Conservation (phyloP, 2,797 vertebrate genomes). For the Melanotaenia nigrans region DNA sequence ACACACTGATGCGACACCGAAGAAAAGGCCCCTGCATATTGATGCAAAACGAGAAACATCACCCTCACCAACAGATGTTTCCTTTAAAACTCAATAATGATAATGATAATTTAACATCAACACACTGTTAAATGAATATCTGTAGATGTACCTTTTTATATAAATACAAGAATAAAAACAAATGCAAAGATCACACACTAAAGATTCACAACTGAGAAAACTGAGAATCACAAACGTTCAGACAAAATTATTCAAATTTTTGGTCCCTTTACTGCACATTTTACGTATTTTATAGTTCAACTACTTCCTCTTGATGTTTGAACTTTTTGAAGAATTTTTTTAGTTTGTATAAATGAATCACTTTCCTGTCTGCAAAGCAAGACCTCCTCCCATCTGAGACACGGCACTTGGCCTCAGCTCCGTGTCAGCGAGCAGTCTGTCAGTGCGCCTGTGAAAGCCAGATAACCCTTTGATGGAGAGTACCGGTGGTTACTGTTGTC, state of each 20-base stretch:
- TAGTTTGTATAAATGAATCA: conserved; percentile 51
- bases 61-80: conserved; percentile 26
- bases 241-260: conserved; percentile 20
- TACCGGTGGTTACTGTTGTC: conserved; percentile 80
- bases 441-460: conserved; percentile 79
- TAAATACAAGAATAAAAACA: background rate
- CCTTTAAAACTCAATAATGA: conserved; percentile 33
- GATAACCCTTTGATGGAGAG: conserved; percentile 86
- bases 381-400: conserved; percentile 67
- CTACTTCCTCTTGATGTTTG: conserved; percentile 25
- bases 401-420: conserved; percentile 73
- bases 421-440: conserved; percentile 76
- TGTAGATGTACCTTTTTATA: background rate
- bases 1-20: conserved; percentile 70
- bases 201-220: conserved; percentile 1
- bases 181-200: background rate
- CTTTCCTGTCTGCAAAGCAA: conserved; percentile 46
- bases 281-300: conserved; percentile 19
- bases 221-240: background rate
- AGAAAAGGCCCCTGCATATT: conserved; percentile 64
- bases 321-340: conserved; percentile 42
- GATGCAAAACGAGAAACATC: conserved; percentile 16
- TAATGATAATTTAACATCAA: background rate
- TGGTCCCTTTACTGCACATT: conserved; percentile 18
- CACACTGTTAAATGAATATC: background rate